Evolutionary conservation across 2,113 vertebrate genomes (phyloP).

Genomic region (Columbina picui): DNA sequence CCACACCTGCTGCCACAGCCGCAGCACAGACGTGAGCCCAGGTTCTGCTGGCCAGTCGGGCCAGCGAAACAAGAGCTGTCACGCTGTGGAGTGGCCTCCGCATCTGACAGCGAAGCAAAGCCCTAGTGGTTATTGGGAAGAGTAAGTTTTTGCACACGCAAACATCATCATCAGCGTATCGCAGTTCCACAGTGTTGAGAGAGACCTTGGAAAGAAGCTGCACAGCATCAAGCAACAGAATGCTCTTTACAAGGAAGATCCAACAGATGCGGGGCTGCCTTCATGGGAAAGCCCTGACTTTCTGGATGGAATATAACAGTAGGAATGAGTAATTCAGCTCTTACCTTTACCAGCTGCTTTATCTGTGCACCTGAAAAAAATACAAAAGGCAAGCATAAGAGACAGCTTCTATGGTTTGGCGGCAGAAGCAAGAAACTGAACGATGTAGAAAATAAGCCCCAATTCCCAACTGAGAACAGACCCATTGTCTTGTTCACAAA

Average conservation of each 20-base stretch:
- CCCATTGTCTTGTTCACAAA: rapidly evolving
- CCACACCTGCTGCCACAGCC: background rate
- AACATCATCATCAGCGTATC: background rate
- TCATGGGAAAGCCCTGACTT: background rate
- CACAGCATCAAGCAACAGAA: background rate
- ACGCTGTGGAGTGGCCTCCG: rapidly evolving
- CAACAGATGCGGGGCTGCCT: background rate
- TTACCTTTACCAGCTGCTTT: slow-evolving; percentile 81
- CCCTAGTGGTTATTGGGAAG: background rate
- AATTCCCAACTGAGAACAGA: rapidly evolving
- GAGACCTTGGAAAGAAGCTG: background rate
- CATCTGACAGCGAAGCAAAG: rapidly evolving
- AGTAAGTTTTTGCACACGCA: rapidly evolving
- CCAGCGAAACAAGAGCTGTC: background rate
- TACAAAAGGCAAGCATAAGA: background rate
- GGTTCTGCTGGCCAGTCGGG: background rate
- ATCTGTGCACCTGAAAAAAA: slow-evolving; percentile 72
- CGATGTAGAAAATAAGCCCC: rapidly evolving
- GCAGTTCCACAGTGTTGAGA: background rate
- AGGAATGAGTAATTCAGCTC: background rate
- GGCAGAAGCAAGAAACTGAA: background rate
- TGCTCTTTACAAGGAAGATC: background rate
- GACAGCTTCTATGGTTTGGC: rapidly evolving
- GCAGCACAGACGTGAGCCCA: background rate
- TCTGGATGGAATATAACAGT: background rate